A percentile compares a stretch with the other conserved stretches of the same genome.
Conservation (phyloP, 2,888 invertebrate species). For the Abscondita cerata region DNA sequence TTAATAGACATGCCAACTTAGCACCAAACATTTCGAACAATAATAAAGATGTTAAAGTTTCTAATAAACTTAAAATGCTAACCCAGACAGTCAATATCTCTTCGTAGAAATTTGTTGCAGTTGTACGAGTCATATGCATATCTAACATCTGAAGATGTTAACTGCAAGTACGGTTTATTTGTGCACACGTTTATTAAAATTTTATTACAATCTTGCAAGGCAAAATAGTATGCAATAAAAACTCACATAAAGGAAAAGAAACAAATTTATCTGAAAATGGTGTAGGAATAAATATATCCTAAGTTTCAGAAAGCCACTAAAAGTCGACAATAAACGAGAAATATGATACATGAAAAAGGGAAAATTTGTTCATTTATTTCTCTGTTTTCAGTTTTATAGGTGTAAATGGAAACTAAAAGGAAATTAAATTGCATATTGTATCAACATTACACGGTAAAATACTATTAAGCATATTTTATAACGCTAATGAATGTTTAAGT, state of each 20-base stretch:
- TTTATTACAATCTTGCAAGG: slow-evolving; percentile 5
- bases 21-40: too few relatives aligned
- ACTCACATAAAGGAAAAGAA: slow-evolving; percentile 20
- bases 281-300: slow-evolving; percentile 29
- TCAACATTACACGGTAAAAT: slow-evolving; percentile 16
- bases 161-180: neutral
- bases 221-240: slow-evolving; percentile 17
- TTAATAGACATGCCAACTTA: too few relatives aligned
- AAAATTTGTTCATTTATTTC: slow-evolving; percentile 38
- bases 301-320: slow-evolving; percentile 37
- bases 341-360: slow-evolving; percentile 36
- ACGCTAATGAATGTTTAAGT: slow-evolving; percentile 16
- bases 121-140: too few relatives aligned
- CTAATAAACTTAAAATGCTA: too few relatives aligned
- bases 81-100: too few relatives aligned
- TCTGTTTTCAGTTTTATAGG: slow-evolving; percentile 38
- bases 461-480: slow-evolving; percentile 14
- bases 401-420: slow-evolving; percentile 35
- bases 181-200: slow-evolving; percentile 7
- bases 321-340: slow-evolving; percentile 38
- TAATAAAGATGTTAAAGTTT: too few relatives aligned
- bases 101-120: too few relatives aligned
- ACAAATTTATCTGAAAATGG: slow-evolving; percentile 24
- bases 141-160: too few relatives aligned
- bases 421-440: slow-evolving; percentile 40